Evolutionary conservation across 2,888 invertebrate species (phyloP), one percentile per base, ranked within the genome.

Genomic region (Drosophila quinaria): DNA sequence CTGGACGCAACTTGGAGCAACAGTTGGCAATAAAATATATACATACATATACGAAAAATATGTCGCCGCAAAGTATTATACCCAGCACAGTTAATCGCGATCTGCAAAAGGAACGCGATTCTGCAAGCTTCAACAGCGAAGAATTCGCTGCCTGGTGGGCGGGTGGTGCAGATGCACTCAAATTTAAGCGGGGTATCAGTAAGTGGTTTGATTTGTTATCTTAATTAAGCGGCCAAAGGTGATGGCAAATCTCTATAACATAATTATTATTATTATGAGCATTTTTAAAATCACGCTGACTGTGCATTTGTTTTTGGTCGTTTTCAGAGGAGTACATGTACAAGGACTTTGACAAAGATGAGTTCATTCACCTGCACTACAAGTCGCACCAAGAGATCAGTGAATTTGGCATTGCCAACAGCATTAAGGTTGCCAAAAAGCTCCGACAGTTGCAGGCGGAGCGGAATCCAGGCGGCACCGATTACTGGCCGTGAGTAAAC

Each of bases 61-160:
- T 90, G 89, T 44, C 74, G 37, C 33, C 62, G 0, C 72, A 66
- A 9, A 80, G 65, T 52, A 56, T 80, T 5, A 81, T 90, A 15
- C 84, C 90, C 8, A 69, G 78, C 47, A 91, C 90, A 46, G 92
- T 96, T 22, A 96, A 96, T 92, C 92, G 94, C 9, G 97, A 97
- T 93, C 93, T 97, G 74, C 93, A 93, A 82, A 95, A 93, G 74
- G 97, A 97, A 93, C 94, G 97, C 60, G 93, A 95, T 76, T 95
- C 94, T 80, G 96, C 96, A 84, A 95, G 95, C 9, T 96, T 97
- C 88, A 93, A 95, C 90, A 93, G 94, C 5, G 93, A 93, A 72
- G 97, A 97, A 92, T 93, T 97, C 73, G 97, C 96, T 0, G 93
- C 95, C 92, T 94, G 96, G 75, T 93, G 97, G 70, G 96, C 97